Conservation (phyloP, 1,140 invertebrate species). For the Arctopsyche grandis region DNA sequence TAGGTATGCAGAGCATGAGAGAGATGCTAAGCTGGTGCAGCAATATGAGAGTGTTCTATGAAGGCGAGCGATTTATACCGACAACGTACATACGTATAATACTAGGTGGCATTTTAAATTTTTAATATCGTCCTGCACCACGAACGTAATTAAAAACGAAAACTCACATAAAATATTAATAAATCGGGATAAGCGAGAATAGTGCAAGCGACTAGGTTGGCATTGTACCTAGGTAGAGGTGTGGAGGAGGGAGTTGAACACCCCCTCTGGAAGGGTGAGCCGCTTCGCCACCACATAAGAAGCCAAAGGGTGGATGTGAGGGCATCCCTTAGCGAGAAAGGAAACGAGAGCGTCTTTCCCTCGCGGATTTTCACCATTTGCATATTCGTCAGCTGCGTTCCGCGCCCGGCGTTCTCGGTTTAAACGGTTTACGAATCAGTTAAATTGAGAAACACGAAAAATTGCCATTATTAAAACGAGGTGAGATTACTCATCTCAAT, state of each 20-base stretch:
- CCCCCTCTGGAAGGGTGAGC: neutral
- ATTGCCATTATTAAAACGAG: neutral
- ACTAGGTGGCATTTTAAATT: too few relatives aligned
- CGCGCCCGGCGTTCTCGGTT: neutral
- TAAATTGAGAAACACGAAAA: neutral
- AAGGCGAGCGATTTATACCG: too few relatives aligned
- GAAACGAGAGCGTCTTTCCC: constrained; percentile 11
- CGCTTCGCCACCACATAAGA: neutral
- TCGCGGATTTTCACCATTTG: constrained; percentile 43
- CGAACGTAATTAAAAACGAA: constrained; percentile 19
- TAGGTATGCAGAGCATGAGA: too few relatives aligned
- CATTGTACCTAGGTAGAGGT: neutral
- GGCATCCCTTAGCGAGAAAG: constrained; percentile 33
- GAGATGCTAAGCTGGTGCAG: too few relatives aligned
- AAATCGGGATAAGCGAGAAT: constrained; percentile 8
- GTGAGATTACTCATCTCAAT: too few relatives aligned
- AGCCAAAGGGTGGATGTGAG: constrained; percentile 11
- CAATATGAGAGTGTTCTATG: too few relatives aligned
- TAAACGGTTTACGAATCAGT: neutral
- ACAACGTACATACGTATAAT: too few relatives aligned
- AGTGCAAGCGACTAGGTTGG: neutral
- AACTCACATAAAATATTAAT: constrained; percentile 25
- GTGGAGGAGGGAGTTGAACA: neutral
- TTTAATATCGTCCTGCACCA: too few relatives aligned
- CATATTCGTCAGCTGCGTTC: constrained; percentile 53